These are phyloP conservation scores for Hirtodrosophila histrioides DNA, from an alignment of 2,888 invertebrate species.

Conservation along the genomic window DNA sequence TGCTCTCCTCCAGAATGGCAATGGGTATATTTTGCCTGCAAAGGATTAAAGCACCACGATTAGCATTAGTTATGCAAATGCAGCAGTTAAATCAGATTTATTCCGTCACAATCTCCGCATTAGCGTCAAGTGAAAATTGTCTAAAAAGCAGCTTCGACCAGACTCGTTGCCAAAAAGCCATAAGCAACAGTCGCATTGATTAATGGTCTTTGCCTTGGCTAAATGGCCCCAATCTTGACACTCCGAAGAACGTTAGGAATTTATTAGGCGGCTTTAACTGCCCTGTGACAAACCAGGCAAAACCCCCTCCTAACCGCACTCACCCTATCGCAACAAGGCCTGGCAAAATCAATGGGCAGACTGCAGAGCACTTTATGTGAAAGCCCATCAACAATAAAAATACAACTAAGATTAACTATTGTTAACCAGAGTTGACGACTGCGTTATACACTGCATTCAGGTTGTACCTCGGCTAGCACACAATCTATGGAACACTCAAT, in stretches of 20 bases:
- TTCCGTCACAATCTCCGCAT: conserved; percentile 19
- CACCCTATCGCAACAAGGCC: neutral
- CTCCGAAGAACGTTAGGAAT: conserved; percentile 58
- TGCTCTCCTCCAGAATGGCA: conserved; percentile 97
- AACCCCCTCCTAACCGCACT: neutral
- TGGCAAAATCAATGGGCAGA: conserved; percentile 43
- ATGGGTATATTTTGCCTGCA: conserved; percentile 94
- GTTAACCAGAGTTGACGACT: too few relatives aligned
- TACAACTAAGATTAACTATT: conserved; percentile 8
- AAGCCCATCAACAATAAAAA: conserved; percentile 10
- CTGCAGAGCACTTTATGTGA: conserved; percentile 9
- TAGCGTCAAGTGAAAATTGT: conserved; percentile 12
- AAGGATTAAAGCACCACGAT: conserved; percentile 21
- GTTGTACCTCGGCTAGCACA: too few relatives aligned
- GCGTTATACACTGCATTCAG: too few relatives aligned
- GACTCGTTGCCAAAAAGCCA: conserved; percentile 6
- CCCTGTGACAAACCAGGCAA: conserved; percentile 27
- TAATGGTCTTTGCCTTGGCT: conserved; percentile 50
- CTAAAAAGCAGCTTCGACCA: conserved; percentile 2
- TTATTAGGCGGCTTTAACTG: conserved; percentile 64
- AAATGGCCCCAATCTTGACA: conserved; percentile 72
- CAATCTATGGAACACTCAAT: too few relatives aligned
- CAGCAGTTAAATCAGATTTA: conserved; percentile 18
- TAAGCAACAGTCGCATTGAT: conserved; percentile 48
- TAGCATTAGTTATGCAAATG: conserved; percentile 26